Percentiles rank a stretch among this genome's conserved stretches.
Conservation (phyloP, 1,140 invertebrate species). For the Ceratosolen fusciceps region DNA sequence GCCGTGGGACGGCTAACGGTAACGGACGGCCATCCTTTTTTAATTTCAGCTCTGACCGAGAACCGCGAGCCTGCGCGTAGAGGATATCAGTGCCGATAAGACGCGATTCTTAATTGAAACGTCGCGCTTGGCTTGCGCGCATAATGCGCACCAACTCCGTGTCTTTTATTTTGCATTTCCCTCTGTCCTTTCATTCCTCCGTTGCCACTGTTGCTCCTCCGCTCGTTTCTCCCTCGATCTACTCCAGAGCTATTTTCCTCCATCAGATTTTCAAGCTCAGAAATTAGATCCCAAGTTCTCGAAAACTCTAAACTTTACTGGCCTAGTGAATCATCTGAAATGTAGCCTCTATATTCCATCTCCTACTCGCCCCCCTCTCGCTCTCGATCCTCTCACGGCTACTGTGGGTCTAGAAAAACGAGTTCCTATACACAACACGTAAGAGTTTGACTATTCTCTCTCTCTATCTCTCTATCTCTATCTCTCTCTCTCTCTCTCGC, state of each 20-base stretch:
- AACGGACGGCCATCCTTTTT: not conserved
- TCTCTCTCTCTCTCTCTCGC: too few species aligned
- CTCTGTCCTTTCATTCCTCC: not conserved
- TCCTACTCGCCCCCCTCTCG: too few species aligned
- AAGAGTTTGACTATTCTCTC: too few species aligned
- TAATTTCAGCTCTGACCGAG: not conserved
- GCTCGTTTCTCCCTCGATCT: too few species aligned
- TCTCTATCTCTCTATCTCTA: too few species aligned
- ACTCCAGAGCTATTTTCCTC: too few species aligned
- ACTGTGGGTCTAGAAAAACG: constrained; percentile 1
- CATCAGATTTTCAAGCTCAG: too few species aligned
- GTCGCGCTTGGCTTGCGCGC: not conserved
- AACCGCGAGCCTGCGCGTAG: not conserved
- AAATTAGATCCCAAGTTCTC: not conserved
- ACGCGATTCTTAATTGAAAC: not conserved
- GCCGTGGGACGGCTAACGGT: not conserved
- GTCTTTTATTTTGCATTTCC: not conserved
- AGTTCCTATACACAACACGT: not conserved
- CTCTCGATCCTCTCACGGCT: not conserved
- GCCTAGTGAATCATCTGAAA: not conserved
- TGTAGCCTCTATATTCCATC: not conserved
- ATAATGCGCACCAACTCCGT: not conserved
- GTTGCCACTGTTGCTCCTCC: too few species aligned
- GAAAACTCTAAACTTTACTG: not conserved
- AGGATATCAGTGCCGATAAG: not conserved